Evolutionary conservation across 2,888 invertebrate genomes (phyloP).

Genomic region (Sceliomorpha sp.): DNA sequence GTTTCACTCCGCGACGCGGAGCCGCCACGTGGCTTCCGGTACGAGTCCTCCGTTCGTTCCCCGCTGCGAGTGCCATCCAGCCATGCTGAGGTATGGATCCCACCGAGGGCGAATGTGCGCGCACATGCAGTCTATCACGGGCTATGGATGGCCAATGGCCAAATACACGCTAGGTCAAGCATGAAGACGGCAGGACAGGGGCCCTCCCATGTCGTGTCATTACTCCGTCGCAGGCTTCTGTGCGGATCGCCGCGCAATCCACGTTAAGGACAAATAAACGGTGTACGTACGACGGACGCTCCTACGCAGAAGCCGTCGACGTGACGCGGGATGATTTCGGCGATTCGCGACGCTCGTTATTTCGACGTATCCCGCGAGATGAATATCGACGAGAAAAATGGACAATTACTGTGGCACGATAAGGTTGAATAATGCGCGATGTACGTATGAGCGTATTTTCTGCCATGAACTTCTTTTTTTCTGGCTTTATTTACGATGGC

Average conservation of each 20-base stretch:
- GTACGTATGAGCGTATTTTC: neutral
- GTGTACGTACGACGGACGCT: no score
- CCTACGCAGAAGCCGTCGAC: no score
- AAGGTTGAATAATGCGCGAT: conserved; percentile 24
- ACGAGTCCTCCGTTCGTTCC: conserved; percentile 31
- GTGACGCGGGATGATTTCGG: no score
- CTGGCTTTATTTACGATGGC: no score
- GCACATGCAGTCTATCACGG: conserved; percentile 57
- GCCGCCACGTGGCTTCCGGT: conserved; percentile 31
- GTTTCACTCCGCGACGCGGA: no score
- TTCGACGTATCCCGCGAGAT: conserved; percentile 11
- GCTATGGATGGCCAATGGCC: conserved; percentile 70
- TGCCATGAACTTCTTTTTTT: no score
- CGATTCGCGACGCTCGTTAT: conserved; percentile 9
- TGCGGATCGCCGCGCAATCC: conserved; percentile 12
- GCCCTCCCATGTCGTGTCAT: conserved; percentile 64
- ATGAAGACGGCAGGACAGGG: conserved; percentile 66
- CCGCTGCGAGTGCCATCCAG: conserved; percentile 30
- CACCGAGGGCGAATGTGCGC: conserved; percentile 39
- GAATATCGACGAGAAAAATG: conserved; percentile 27
- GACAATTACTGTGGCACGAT: conserved; percentile 15
- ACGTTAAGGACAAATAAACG: conserved; percentile 31
- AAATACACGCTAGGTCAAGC: conserved; percentile 74
- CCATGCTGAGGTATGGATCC: conserved; percentile 40
- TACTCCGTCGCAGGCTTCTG: conserved; percentile 64